Conservation (phyloP, 64 coral and sea anemone species). For the Montipora capricornis region DNA sequence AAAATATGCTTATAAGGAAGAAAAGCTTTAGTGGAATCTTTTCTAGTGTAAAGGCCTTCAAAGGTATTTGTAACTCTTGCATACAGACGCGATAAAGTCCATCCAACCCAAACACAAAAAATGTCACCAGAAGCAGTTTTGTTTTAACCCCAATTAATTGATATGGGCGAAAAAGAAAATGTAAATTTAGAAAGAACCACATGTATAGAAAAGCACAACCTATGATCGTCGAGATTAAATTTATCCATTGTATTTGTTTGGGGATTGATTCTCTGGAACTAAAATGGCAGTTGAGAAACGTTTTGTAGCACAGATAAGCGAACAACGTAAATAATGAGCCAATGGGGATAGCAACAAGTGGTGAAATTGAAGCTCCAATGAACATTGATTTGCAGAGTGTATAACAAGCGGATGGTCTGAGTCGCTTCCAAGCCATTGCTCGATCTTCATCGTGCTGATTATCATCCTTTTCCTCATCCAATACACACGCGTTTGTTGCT, state of each 20-base stretch:
- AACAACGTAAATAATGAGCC: neutral
- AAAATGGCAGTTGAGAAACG: neutral
- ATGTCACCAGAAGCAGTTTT: neutral
- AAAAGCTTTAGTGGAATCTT: neutral
- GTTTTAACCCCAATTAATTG: neutral
- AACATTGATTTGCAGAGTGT: neutral
- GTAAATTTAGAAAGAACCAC: neutral
- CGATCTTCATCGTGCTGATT: neutral
- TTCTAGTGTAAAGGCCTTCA: no score
- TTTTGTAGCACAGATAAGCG: neutral
- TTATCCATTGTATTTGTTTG: neutral
- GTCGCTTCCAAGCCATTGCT: neutral
- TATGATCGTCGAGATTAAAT: neutral
- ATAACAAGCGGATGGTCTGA: neutral
- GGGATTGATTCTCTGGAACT: neutral
- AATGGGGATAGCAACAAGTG: neutral
- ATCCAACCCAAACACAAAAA: neutral
- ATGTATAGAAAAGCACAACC: neutral
- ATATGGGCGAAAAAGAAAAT: neutral
- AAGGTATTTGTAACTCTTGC: neutral
- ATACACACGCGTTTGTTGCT: neutral
- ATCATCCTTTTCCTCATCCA: neutral
- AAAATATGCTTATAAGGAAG: neutral
- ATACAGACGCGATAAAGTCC: neutral
- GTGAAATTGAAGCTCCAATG: conserved; percentile 1